Percentiles rank a stretch among this genome's conserved stretches.
phyloP scores from a whole-genome alignment of 2,113 vertebrate species.

The Microcebus griseorufus region DNA sequence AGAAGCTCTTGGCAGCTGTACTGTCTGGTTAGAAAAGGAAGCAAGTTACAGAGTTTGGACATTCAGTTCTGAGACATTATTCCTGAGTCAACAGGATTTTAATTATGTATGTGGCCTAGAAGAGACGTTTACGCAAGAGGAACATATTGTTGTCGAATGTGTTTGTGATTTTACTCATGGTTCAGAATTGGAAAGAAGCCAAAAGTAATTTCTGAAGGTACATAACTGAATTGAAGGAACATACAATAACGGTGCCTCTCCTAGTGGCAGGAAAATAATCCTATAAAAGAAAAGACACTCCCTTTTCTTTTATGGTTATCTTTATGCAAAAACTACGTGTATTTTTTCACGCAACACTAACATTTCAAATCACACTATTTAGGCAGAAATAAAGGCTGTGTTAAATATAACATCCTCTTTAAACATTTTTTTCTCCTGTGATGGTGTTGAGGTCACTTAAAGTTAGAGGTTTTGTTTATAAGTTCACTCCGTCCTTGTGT shows the following conservation, averaged over 20 bases:
- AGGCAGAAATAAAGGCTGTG: not conserved
- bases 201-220: conserved; percentile 78
- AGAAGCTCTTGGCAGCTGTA: conserved; percentile 86
- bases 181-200: conserved; percentile 84
- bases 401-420: conserved; percentile 25
- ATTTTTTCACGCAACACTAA: not conserved
- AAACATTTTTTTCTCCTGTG: not conserved
- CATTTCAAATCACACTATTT: conserved; percentile 22
- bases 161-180: conserved; percentile 86
- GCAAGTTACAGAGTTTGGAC: conserved; percentile 88
- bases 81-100: conserved; percentile 89
- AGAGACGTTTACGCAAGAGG: conserved; percentile 85
- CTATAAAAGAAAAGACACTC: not conserved
- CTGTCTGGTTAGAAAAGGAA: conserved; percentile 89
- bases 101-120: conserved; percentile 87
- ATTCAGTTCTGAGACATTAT: conserved; percentile 89
- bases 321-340: not conserved
- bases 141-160: conserved; percentile 85
- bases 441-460: not conserved
- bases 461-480: not conserved
- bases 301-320: conserved; percentile 4
- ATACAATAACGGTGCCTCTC: not conserved
- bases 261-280: not conserved
- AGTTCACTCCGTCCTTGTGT: not conserved
- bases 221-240: conserved; percentile 65